Conservation (phyloP, 2,888 invertebrate species). For the Spisula subtruncata region DNA sequence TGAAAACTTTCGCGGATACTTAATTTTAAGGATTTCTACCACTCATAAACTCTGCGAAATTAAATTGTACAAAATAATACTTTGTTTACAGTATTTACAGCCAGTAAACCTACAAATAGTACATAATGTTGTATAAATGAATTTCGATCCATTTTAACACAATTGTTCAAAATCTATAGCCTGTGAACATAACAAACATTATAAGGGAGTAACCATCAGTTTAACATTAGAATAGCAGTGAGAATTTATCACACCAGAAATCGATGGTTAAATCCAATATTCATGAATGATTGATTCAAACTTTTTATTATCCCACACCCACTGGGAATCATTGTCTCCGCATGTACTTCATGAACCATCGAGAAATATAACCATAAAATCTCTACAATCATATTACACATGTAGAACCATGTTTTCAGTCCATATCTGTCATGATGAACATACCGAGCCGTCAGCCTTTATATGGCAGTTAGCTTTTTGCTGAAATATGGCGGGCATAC, state of each 20-base stretch:
- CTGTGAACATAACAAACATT: not conserved
- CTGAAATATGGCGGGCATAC: no score
- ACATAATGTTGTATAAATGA: no score
- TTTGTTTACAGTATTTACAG: no score
- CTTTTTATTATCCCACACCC: not conserved
- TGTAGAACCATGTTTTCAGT: not conserved
- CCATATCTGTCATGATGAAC: no score
- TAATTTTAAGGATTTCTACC: no score
- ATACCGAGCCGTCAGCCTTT: no score
- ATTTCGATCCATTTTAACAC: not conserved
- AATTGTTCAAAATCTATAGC: not conserved
- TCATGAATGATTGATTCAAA: not conserved
- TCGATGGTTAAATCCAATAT: slow-evolving; percentile 6
- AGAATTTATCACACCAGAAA: not conserved
- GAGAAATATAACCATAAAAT: not conserved
- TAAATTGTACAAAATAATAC: no score
- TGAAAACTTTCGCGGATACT: no score
- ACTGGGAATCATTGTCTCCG: no score
- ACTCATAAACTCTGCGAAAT: no score
- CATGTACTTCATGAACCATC: not conserved
- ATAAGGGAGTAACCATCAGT: not conserved
- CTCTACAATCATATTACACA: not conserved
- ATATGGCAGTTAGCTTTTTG: no score
- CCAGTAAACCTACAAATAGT: no score
- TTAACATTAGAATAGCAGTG: not conserved